Conservation (phyloP, 2,888 invertebrate species). For the Cepaea hortensis region DNA sequence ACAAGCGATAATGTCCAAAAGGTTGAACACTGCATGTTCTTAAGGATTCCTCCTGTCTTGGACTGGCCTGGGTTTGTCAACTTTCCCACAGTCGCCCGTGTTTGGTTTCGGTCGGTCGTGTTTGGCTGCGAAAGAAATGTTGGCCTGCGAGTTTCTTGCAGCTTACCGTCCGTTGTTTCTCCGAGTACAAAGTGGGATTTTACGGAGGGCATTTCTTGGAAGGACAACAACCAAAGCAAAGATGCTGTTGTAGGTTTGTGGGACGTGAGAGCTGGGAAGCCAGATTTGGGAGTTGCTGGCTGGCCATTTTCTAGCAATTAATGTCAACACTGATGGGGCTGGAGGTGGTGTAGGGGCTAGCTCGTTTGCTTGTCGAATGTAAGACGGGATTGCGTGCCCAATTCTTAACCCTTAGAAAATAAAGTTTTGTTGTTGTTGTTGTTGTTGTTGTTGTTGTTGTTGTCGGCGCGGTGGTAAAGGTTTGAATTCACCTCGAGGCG, state of each 20-base stretch:
- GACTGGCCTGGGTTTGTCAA: conserved; percentile 8
- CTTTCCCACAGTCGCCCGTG: conserved; percentile 24
- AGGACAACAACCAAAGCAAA: not conserved
- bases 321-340: not conserved
- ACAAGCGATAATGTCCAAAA: conserved; percentile 36
- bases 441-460: too few species aligned
- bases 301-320: too few species aligned
- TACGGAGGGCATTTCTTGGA: not conserved
- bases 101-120: not conserved
- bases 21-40: conserved; percentile 25
- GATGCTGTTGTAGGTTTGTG: not conserved
- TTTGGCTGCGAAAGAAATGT: conserved; percentile 1
- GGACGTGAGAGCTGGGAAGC: too few species aligned
- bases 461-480: too few species aligned
- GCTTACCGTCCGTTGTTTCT: conserved; percentile 10
- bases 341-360: not conserved
- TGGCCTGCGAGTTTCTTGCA: not conserved
- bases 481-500: too few species aligned
- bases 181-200: not conserved
- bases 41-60: conserved; percentile 22
- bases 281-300: too few species aligned
- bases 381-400: too few species aligned
- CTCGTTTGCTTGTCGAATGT: not conserved
- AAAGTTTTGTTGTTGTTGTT: too few species aligned
- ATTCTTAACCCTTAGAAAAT: too few species aligned